Conservation (phyloP, 2,888 invertebrate species). For the Palloptera scutellata region DNA sequence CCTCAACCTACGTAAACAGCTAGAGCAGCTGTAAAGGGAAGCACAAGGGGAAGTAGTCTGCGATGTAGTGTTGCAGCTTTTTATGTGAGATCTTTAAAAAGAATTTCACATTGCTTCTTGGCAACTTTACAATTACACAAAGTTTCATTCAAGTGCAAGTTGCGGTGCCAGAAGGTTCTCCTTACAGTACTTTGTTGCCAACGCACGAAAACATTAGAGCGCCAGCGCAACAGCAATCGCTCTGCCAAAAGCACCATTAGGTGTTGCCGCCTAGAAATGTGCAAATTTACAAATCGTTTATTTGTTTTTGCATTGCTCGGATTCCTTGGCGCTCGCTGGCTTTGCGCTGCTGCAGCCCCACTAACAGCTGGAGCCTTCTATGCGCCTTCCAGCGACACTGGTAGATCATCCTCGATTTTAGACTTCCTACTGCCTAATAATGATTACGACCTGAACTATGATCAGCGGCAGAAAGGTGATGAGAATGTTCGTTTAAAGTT, state of each 20-base stretch:
- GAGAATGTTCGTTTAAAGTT: conserved; percentile 78
- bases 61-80: too few species aligned
- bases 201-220: not conserved
- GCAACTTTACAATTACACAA: conserved; percentile 25
- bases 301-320: conserved; percentile 49
- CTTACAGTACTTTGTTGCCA: not conserved
- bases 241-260: not conserved
- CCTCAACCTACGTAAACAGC: too few species aligned
- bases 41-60: too few species aligned
- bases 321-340: conserved; percentile 20
- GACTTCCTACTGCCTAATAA: conserved; percentile 41
- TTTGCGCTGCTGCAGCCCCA: conserved; percentile 20
- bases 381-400: not conserved
- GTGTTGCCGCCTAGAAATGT: conserved; percentile 47
- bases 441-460: conserved; percentile 67
- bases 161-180: conserved; percentile 36
- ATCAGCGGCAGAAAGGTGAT: conserved; percentile 81
- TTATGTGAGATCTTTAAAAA: not conserved
- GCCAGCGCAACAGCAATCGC: not conserved
- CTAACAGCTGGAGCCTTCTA: conserved; percentile 1
- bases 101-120: conserved; percentile 28
- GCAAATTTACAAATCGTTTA: conserved; percentile 61
- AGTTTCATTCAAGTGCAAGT: conserved; percentile 35
- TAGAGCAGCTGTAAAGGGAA: too few species aligned
- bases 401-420: not conserved